phyloP scores from a whole-genome alignment of 2,113 vertebrate species.

The Eulemur rufifrons region DNA sequence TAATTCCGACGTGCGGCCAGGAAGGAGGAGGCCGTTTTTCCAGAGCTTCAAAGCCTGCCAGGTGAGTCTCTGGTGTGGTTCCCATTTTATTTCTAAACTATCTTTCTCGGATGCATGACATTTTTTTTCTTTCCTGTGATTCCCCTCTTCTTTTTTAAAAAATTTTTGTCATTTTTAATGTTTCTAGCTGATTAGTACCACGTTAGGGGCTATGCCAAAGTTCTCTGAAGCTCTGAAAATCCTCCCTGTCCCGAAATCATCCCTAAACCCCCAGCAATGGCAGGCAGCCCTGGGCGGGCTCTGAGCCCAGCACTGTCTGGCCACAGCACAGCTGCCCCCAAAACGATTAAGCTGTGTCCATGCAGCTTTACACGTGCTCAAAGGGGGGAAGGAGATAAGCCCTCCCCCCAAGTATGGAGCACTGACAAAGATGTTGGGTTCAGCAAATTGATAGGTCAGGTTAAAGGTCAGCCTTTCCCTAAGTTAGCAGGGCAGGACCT shows the following conservation, averaged over 20 bases:
- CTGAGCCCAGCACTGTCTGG: background rate
- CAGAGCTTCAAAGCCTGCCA: background rate
- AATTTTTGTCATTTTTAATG: background rate
- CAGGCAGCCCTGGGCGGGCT: background rate
- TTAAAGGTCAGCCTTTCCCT: background rate
- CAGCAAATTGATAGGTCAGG: rapidly evolving
- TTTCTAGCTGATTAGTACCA: background rate
- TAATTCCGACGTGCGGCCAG: background rate
- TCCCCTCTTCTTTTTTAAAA: too few relatives aligned
- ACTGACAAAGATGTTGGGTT: rapidly evolving
- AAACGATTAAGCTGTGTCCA: rapidly evolving
- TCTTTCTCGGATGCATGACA: rapidly evolving
- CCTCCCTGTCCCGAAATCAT: background rate
- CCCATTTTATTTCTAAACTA: background rate
- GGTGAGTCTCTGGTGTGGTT: rapidly evolving
- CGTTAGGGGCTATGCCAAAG: background rate
- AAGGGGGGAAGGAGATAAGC: background rate
- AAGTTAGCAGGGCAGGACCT: background rate
- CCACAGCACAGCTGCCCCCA: background rate
- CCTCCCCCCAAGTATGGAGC: background rate
- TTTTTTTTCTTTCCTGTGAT: background rate
- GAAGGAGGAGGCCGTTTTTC: background rate
- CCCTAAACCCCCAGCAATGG: background rate
- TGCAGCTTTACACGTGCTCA: rapidly evolving
- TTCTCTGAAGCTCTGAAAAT: background rate